Percentiles rank a stretch among this genome's conserved stretches.
These are phyloP conservation scores for Esox niger DNA, from an alignment of 2,113 vertebrate genomes.

Conservation along the genomic window DNA sequence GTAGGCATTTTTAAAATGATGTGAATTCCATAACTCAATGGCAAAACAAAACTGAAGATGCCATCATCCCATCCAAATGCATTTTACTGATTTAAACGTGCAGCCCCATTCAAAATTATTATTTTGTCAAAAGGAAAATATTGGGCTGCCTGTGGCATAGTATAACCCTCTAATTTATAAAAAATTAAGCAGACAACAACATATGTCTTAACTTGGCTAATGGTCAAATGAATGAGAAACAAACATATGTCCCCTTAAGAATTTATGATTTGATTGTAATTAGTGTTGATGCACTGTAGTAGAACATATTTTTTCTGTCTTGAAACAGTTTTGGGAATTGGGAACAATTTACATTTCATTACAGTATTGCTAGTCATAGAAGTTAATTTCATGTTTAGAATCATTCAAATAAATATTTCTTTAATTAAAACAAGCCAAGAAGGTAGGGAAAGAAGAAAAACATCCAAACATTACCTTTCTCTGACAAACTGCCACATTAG, in stretches of 20 bases:
- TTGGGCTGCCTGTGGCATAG: too few relatives aligned
- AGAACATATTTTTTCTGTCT: too few relatives aligned
- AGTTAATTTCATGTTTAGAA: background rate
- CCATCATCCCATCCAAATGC: too few relatives aligned
- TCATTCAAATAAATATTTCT: too few relatives aligned
- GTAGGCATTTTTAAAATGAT: too few relatives aligned
- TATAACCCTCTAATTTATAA: too few relatives aligned
- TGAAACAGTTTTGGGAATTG: background rate
- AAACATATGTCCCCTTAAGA: background rate
- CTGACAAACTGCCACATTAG: background rate
- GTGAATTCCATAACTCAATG: too few relatives aligned
- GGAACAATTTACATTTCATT: background rate
- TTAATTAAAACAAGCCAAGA: background rate
- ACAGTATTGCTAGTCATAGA: background rate
- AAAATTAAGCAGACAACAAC: background rate
- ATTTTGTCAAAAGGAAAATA: too few relatives aligned
- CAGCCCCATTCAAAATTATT: too few relatives aligned
- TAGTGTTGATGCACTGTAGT: background rate
- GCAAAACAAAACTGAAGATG: too few relatives aligned
- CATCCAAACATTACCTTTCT: background rate
- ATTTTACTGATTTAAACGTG: too few relatives aligned
- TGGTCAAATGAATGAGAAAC: background rate
- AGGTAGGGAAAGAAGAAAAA: background rate
- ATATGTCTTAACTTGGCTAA: background rate
- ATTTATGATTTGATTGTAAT: background rate